Evolutionary conservation across 2,888 invertebrate species (phyloP).

Genomic region (Xylocampa areola): DNA sequence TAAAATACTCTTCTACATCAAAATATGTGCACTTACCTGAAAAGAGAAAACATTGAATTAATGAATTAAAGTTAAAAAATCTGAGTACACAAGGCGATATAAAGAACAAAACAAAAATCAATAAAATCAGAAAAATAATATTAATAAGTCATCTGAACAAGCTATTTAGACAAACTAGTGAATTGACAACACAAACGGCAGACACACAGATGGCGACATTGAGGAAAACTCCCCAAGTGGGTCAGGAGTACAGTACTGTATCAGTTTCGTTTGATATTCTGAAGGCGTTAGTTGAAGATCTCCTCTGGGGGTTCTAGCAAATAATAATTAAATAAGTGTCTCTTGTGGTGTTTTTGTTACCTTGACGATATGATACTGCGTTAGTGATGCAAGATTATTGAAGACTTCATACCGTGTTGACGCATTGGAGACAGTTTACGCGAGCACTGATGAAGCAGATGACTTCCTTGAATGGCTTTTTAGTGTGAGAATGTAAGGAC

Average conservation of each 20-base stretch:
- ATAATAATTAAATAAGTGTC: background rate
- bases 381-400: background rate
- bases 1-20: background rate
- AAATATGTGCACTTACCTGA: constrained; percentile 51
- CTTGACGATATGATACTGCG: constrained; percentile 2
- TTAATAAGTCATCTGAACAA: too few relatives aligned
- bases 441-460: background rate
- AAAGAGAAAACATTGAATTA: constrained; percentile 28
- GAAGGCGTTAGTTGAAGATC: constrained; percentile 19
- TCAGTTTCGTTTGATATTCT: constrained; percentile 33
- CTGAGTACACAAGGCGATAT: background rate
- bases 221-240: constrained; percentile 40
- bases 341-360: constrained; percentile 15
- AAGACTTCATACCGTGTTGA: background rate
- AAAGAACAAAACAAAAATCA: background rate
- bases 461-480: constrained; percentile 8
- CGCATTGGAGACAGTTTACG: background rate
- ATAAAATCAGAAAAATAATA: too few relatives aligned
- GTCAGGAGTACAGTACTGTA: constrained; percentile 28
- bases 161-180: background rate
- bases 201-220: constrained; percentile 29
- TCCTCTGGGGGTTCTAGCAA: constrained; percentile 20
- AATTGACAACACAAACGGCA: constrained; percentile 1
- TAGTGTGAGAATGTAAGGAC: background rate
- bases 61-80: background rate